Evolutionary conservation across 2,113 vertebrate species (phyloP).

Genomic region (Daboia siamensis): DNA sequence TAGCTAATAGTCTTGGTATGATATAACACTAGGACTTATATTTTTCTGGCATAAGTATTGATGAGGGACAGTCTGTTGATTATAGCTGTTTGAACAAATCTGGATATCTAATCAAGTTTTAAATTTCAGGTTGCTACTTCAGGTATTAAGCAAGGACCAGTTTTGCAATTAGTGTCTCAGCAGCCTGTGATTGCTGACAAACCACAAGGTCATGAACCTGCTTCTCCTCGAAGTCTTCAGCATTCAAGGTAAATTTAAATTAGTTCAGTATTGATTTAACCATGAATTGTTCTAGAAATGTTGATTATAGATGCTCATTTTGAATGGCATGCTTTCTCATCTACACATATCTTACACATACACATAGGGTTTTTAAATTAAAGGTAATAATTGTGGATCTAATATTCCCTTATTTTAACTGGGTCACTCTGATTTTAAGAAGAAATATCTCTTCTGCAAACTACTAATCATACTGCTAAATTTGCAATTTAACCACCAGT

Average conservation of each 20-base stretch:
- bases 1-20: too few species aligned
- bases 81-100: not conserved
- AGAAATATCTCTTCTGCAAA: not conserved
- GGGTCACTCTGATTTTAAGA: not conserved
- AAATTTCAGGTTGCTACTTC: conserved; percentile 79
- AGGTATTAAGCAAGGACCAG: conserved; percentile 86
- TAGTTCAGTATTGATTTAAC: not conserved
- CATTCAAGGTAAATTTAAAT: conserved; percentile 79
- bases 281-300: not conserved
- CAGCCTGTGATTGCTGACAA: conserved; percentile 86
- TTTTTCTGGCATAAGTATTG: too few species aligned
- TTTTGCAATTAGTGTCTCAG: conserved; percentile 81
- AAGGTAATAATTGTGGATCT: not conserved
- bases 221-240: conserved; percentile 89
- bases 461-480: not conserved
- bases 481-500: not conserved
- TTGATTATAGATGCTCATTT: not conserved
- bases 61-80: not conserved
- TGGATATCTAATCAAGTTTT: conserved; percentile 47
- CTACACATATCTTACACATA: too few species aligned
- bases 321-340: not conserved
- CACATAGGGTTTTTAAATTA: not conserved
- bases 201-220: conserved; percentile 84
- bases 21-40: too few species aligned
- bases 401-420: not conserved